Evolutionary conservation across 2,888 invertebrate species (phyloP).

Genomic region (Aplocera efformata): DNA sequence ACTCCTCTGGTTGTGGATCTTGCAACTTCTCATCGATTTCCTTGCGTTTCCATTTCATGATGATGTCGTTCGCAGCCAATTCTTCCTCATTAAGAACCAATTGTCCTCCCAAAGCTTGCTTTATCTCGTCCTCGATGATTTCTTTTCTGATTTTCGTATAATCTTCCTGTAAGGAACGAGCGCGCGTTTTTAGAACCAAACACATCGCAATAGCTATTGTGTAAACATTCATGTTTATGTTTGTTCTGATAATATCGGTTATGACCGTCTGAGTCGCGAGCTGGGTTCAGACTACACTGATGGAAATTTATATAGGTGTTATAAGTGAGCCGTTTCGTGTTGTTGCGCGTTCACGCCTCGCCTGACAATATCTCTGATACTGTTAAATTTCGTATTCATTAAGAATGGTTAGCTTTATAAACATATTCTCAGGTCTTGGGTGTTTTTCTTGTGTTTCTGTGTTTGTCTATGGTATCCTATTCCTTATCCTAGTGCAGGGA

Average conservation of each 20-base stretch:
- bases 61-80: constrained; percentile 70
- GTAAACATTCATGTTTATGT: constrained; percentile 27
- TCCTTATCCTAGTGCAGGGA: no score
- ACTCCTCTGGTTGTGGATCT: constrained; percentile 78
- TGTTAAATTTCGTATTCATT: background rate
- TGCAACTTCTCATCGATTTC: constrained; percentile 74
- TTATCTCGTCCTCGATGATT: constrained; percentile 62
- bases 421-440: no score
- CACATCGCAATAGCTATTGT: constrained; percentile 29
- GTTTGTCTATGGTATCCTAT: no score
- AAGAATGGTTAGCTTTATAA: no score
- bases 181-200: constrained; percentile 31
- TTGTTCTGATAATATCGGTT: constrained; percentile 11
- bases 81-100: constrained; percentile 71
- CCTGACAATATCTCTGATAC: background rate
- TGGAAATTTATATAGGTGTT: constrained; percentile 7
- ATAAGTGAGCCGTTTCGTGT: constrained; percentile 4
- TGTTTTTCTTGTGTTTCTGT: no score
- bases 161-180: constrained; percentile 32
- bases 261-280: constrained; percentile 13
- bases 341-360: constrained; percentile 10
- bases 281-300: constrained; percentile 7
- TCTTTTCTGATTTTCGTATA: constrained; percentile 40
- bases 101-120: constrained; percentile 70
- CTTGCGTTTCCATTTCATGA: constrained; percentile 78